Percentiles rank a stretch among this genome's conserved stretches.
Evolutionary conservation across 2,113 vertebrate species (phyloP).

Genomic region (Ciconia stormi): DNA sequence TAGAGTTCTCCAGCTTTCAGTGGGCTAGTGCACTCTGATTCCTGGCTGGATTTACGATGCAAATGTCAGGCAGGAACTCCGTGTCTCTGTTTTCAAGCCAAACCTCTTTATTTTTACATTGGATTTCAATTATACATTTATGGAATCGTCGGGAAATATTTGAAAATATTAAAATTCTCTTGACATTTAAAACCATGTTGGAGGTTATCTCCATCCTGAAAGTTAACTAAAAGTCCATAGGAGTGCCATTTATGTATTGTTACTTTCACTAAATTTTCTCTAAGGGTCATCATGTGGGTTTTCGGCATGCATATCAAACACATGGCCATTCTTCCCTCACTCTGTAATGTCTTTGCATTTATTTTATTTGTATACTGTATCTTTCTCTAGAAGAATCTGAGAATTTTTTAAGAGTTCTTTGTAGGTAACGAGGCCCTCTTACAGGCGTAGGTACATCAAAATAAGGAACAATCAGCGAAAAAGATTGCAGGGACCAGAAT

Average conservation of each 20-base stretch:
- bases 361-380: neutral
- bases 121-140: slow-evolving; percentile 52
- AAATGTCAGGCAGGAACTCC: slow-evolving; percentile 67
- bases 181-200: slow-evolving; percentile 21
- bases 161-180: slow-evolving; percentile 62
- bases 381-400: neutral
- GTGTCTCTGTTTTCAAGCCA: slow-evolving; percentile 63
- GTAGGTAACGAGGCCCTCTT: neutral
- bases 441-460: neutral
- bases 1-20: slow-evolving; percentile 62
- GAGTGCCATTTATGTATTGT: neutral
- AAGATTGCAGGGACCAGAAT: neutral
- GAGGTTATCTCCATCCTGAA: neutral
- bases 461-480: neutral
- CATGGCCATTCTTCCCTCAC: neutral
- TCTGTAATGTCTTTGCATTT: neutral
- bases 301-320: neutral
- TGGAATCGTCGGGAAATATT: neutral
- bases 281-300: neutral
- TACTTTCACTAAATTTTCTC: neutral
- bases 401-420: neutral
- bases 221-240: neutral
- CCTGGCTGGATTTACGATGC: slow-evolving; percentile 70
- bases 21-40: slow-evolving; percentile 54
- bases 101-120: slow-evolving; percentile 62